Evolutionary conservation across 2,113 vertebrate genomes (phyloP).

Genomic region (Fulmarus glacialis): DNA sequence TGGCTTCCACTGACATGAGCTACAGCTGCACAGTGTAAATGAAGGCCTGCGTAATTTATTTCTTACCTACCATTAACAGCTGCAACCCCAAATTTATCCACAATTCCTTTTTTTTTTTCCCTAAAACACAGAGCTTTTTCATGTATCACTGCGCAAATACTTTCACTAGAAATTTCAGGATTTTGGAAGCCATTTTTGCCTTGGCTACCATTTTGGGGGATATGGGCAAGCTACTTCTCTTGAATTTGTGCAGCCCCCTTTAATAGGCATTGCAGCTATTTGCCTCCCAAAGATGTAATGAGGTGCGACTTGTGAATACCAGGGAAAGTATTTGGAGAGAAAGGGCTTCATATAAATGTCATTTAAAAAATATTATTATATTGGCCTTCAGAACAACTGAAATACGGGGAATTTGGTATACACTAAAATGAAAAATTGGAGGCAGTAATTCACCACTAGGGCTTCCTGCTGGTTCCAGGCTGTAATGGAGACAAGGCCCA

Average conservation of each 20-base stretch:
- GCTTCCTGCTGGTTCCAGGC: not conserved
- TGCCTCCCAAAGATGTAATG: not conserved
- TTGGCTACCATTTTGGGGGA: not conserved
- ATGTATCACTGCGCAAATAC: not conserved
- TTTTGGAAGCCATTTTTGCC: not conserved
- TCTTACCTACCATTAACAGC: not conserved
- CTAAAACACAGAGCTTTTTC: not conserved
- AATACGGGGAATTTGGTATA: not conserved
- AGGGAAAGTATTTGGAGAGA: not conserved
- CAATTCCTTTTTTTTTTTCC: not conserved
- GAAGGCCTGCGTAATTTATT: not conserved
- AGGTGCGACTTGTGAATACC: not conserved
- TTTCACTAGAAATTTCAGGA: not conserved
- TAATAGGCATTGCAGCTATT: not conserved
- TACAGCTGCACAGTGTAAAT: conserved; percentile 8
- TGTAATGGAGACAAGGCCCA: not conserved
- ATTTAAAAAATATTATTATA: not conserved
- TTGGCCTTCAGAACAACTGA: not conserved
- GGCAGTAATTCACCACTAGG: not conserved
- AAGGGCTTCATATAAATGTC: not conserved
- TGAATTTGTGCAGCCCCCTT: not conserved
- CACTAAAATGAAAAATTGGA: not conserved
- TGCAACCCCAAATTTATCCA: not conserved
- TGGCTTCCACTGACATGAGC: not conserved
- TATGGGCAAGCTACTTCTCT: not conserved